A percentile compares a stretch with the other conserved stretches of the same genome.
Conservation (phyloP, 2,113 vertebrate genomes). For the Chunga burmeisteri region DNA sequence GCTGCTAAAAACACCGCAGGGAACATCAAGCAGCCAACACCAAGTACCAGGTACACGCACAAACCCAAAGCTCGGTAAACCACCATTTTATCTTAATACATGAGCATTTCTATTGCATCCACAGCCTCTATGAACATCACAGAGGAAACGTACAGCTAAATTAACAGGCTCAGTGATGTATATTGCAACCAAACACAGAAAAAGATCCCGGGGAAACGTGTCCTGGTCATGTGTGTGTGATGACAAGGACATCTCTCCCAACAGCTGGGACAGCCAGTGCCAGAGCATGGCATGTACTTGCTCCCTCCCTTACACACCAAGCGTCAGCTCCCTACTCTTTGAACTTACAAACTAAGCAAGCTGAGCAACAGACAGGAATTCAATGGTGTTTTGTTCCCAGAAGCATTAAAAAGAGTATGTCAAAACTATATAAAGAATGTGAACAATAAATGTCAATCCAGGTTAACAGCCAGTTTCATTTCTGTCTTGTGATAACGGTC, state of each 20-base stretch:
- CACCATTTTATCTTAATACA: neutral
- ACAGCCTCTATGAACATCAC: neutral
- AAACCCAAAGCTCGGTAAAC: neutral
- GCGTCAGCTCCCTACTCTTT: neutral
- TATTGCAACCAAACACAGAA: neutral
- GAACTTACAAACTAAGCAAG: neutral
- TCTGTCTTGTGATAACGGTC: neutral
- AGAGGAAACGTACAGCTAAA: neutral
- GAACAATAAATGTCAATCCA: neutral
- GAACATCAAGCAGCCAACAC: neutral
- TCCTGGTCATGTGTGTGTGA: fast-evolving
- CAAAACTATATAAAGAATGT: neutral
- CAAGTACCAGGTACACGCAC: neutral
- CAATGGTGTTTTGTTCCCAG: neutral
- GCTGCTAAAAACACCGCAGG: neutral
- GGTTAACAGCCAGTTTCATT: neutral
- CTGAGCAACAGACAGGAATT: neutral
- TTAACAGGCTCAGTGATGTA: neutral
- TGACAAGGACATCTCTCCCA: neutral
- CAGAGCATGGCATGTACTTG: fast-evolving
- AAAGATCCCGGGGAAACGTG: fast-evolving
- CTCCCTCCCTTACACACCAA: neutral
- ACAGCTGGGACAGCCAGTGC: neutral
- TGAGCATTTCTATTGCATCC: neutral
- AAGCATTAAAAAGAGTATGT: neutral